Evolutionary conservation across 2,888 invertebrate genomes (phyloP), one percentile per base, ranked within the genome.

Genomic region (Ametastegia equiseti): DNA sequence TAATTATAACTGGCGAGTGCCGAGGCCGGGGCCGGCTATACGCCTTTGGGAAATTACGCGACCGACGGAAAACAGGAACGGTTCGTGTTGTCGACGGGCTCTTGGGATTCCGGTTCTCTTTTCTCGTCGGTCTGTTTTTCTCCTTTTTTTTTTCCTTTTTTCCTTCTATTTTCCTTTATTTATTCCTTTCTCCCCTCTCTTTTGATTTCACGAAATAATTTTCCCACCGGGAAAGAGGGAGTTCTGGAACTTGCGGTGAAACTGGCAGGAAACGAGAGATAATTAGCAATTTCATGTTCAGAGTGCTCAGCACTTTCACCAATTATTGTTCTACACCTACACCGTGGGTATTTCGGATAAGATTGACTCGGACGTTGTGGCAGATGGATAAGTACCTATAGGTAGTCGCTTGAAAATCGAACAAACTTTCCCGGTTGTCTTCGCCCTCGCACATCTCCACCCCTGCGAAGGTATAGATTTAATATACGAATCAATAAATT

Each of bases 1-100:
- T 87, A 88, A 89, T 89, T 88, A 89, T 87, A 88, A 86, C 86
- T 86, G 83, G 69, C 81, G 81, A 83, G 63, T 60, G 80, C 82
- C n/a, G n/a, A n/a, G n/a, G 71, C 81, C 80, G 79, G 82, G 82
- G 80, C 82, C 39, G 84, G 84, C 84, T 87, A 84, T 82, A 78
- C 78, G 78, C 78, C 78, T 78, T 78, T 78, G 78, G 78, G 78
- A 78, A 78, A 78, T 78, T 78, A 78, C 78, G 78, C 57, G 78
- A 57, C 78, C 78, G 60, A 60, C 78, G 45, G 57, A 78, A 78
- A 78, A 63, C 78, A 78, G 78, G 63, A 60, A 75, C 75, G 54
- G 71, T 30, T 39, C 63, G 78, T 78, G 78, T 60, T 50, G 42
- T 78, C 63, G 78, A 78, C 63, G 78, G 39, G 60, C 60, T 60